A percentile compares a stretch with the other conserved stretches of the same genome.
Conservation (phyloP, 2,797 vertebrate genomes). For the Loris lydekkerianus region DNA sequence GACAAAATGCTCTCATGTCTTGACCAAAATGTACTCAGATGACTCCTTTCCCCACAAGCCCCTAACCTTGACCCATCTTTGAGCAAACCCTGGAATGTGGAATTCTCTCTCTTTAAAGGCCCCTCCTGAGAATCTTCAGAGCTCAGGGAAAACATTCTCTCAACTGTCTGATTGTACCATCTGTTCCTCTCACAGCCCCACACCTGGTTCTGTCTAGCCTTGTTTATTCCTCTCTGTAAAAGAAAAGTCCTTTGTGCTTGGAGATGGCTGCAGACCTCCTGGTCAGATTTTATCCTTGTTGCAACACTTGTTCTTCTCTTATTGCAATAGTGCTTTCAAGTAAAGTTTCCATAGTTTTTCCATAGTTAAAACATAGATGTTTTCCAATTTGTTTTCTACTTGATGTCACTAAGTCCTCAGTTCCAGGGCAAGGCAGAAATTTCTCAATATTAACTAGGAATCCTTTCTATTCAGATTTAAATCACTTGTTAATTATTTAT, state of each 20-base stretch:
- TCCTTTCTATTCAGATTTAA: not conserved
- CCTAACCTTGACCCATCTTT: not conserved
- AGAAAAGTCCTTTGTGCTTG: not conserved
- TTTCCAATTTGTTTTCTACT: not conserved
- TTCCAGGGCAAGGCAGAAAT: not conserved
- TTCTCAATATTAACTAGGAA: not conserved
- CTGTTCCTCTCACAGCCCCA: not conserved
- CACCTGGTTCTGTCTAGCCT: not conserved
- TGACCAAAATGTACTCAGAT: not conserved
- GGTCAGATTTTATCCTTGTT: not conserved
- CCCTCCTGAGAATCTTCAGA: not conserved
- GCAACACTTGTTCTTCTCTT: not conserved
- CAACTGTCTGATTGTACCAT: not conserved
- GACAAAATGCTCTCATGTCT: not conserved
- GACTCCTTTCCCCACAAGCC: not conserved
- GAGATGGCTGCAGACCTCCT: not conserved
- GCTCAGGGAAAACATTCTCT: not conserved
- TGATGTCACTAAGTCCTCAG: not conserved
- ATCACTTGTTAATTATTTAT: not conserved
- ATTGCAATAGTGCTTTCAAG: not conserved
- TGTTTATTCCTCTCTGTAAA: not conserved
- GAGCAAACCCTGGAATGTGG: not conserved
- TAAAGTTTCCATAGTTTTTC: not conserved
- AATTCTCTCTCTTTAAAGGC: not conserved
- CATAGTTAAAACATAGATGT: not conserved